Evolutionary conservation across 2,797 vertebrate species (phyloP).

Genomic region (Tapera naevia): DNA sequence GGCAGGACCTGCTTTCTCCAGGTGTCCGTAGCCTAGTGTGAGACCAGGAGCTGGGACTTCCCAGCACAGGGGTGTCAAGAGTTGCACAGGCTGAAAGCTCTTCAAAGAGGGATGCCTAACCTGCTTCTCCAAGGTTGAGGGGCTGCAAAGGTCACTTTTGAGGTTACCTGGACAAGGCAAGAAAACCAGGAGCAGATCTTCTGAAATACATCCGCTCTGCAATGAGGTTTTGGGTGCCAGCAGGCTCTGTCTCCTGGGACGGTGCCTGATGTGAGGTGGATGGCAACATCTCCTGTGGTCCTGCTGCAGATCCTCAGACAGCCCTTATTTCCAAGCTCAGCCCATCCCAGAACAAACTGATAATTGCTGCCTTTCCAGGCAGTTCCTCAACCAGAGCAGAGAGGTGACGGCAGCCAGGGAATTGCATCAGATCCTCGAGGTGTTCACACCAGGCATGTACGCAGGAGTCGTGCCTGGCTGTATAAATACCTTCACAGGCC

Average conservation of each 20-base stretch:
- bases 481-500: not conserved
- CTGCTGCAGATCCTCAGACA: not conserved
- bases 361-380: not conserved
- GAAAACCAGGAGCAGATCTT: not conserved
- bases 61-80: not conserved
- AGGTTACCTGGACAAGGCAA: not conserved
- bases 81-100: not conserved
- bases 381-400: not conserved
- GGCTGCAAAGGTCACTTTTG: not conserved
- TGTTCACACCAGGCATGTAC: not conserved
- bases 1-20: not conserved
- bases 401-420: not conserved
- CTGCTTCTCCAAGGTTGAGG: not conserved
- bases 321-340: not conserved
- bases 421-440: not conserved
- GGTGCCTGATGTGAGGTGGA: not conserved
- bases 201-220: accelerated
- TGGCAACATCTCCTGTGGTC: not conserved
- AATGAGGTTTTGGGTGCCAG: not conserved
- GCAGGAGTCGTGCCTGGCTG: not conserved
- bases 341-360: not conserved
- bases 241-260: accelerated
- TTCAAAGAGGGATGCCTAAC: not conserved
- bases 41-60: not conserved
- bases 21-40: not conserved